These are phyloP conservation scores for Ecliptopera silaceata DNA, from an alignment of 2,888 invertebrate genomes.

Conservation along the genomic window DNA sequence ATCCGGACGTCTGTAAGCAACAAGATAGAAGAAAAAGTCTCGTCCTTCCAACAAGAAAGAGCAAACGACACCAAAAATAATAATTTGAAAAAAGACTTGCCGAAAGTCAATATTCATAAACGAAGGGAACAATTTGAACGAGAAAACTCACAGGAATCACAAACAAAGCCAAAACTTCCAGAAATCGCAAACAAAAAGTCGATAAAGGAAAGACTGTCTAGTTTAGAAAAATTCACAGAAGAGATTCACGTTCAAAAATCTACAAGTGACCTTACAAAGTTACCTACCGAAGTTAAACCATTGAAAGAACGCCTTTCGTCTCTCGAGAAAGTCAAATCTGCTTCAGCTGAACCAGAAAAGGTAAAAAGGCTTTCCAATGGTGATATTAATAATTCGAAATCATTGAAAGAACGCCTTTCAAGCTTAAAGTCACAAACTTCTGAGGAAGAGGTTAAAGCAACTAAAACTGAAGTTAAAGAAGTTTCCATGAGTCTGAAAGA, in stretches of 20 bases:
- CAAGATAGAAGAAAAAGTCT: conserved; percentile 85
- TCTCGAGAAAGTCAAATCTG: conserved; percentile 82
- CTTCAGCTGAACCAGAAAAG: conserved; percentile 73
- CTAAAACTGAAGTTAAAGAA: conserved; percentile 73
- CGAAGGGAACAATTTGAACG: conserved; percentile 92
- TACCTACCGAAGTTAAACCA: conserved; percentile 84
- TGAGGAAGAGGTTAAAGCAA: conserved; percentile 67
- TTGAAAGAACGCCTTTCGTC: conserved; percentile 85
- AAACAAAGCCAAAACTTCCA: conserved; percentile 80
- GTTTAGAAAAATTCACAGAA: conserved; percentile 86
- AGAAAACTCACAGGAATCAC: conserved; percentile 81
- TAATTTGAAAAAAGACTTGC: conserved; percentile 83
- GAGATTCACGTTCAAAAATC: conserved; percentile 76
- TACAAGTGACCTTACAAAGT: conserved; percentile 72
- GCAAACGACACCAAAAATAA: conserved; percentile 72
- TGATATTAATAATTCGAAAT: conserved; percentile 68
- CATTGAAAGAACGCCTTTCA: conserved; percentile 76
- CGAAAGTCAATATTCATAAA: conserved; percentile 92
- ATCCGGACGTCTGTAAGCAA: conserved; percentile 78
- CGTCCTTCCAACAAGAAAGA: conserved; percentile 82
- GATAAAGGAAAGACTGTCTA: conserved; percentile 88
- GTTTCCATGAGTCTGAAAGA: conserved; percentile 81
- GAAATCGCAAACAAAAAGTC: conserved; percentile 86
- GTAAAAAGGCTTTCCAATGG: conserved; percentile 72
- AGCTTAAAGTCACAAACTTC: conserved; percentile 73